A percentile compares a stretch with the other conserved stretches of the same genome.
phyloP scores from a whole-genome alignment of 2,888 invertebrate genomes.

The Lithophane semibrunnea region DNA sequence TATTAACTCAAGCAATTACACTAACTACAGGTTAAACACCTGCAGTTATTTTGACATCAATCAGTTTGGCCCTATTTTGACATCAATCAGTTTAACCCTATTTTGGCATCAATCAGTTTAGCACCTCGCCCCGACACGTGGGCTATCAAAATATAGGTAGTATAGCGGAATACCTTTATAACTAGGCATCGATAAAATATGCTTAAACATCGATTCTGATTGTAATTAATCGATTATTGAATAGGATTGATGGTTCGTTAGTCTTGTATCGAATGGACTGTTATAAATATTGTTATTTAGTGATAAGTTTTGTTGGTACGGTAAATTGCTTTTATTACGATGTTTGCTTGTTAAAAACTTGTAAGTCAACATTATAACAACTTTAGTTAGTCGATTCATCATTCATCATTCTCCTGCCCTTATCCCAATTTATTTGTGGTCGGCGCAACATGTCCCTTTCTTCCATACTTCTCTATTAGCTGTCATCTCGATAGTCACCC shows the following conservation, averaged over 20 bases:
- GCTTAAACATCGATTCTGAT: conserved; percentile 18
- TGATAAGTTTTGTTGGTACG: no score
- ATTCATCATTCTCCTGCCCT: no score
- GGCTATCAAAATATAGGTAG: conserved; percentile 18
- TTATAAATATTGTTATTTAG: neutral
- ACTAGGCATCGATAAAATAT: conserved; percentile 21
- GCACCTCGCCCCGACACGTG: conserved; percentile 54
- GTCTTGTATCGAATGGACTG: neutral
- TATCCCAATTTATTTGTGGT: no score
- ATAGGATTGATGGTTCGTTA: conserved; percentile 10
- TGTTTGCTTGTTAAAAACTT: no score
- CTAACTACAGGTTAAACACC: conserved; percentile 63
- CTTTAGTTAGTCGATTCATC: no score
- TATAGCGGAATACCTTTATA: conserved; percentile 5
- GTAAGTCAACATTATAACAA: no score
- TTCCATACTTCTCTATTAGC: no score
- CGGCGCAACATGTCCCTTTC: no score
- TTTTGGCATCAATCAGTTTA: no score
- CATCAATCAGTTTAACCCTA: conserved; percentile 61
- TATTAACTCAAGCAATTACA: conserved; percentile 54
- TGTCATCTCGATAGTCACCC: no score
- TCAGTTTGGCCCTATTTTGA: conserved; percentile 61
- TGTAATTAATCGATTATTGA: conserved; percentile 41
- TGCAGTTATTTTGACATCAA: conserved; percentile 67
- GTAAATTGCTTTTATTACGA: no score